Evolutionary conservation across 2,113 vertebrate species (phyloP).

Genomic region (Oryzias woworae): DNA sequence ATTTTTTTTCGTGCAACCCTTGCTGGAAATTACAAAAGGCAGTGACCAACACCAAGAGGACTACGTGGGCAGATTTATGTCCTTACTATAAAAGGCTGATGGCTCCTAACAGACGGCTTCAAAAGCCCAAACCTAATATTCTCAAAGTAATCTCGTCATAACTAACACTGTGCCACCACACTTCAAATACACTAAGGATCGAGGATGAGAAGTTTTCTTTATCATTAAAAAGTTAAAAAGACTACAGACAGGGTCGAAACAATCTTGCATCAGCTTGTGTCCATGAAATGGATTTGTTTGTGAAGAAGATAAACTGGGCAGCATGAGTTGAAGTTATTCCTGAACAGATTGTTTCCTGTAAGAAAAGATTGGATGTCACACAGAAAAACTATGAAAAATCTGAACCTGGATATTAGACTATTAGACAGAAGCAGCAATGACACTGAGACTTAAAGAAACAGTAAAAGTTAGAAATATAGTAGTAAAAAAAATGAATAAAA

Average conservation of each 20-base stretch:
- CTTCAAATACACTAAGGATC: background rate
- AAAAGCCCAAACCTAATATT: conserved; percentile 1
- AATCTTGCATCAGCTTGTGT: background rate
- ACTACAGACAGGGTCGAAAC: conserved; percentile 23
- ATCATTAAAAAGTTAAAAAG: conserved; percentile 16
- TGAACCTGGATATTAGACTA: background rate
- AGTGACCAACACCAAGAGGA: no score
- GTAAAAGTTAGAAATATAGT: no score
- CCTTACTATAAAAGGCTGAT: background rate
- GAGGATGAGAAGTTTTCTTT: background rate
- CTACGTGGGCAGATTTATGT: background rate
- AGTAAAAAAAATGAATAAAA: no score
- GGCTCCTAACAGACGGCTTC: background rate
- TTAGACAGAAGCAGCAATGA: background rate
- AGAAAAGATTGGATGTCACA: background rate
- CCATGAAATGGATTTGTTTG: conserved; percentile 24
- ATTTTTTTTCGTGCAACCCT: background rate
- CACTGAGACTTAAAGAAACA: background rate
- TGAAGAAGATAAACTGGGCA: background rate
- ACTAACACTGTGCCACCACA: background rate
- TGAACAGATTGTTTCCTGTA: background rate
- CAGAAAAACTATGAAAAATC: conserved; percentile 38
- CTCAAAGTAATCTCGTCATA: background rate
- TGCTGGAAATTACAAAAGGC: background rate
- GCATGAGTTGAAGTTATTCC: background rate